Percentiles rank a stretch among this genome's conserved stretches.
phyloP scores from a whole-genome alignment of 2,113 vertebrate species.

The Chaetodon trifascialis region DNA sequence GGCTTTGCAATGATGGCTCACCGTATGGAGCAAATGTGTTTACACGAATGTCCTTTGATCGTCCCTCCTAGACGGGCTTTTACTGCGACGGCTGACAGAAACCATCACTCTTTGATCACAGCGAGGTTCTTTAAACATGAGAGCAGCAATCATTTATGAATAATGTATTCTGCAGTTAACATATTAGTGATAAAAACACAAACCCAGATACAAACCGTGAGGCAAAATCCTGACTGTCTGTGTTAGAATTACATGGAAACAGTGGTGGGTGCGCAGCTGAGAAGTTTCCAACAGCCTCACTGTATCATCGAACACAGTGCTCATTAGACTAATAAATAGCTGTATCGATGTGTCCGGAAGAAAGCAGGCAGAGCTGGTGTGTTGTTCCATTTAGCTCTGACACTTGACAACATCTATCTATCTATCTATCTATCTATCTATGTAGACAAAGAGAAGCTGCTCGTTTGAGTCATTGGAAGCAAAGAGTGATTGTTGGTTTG shows the following conservation, averaged over 20 bases:
- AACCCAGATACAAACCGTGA: slow-evolving; percentile 43
- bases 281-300: slow-evolving; percentile 5
- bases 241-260: slow-evolving; percentile 33
- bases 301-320: slow-evolving; percentile 26
- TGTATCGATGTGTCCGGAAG: slow-evolving; percentile 32
- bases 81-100: slow-evolving; percentile 41
- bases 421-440: slow-evolving; percentile 6
- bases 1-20: slow-evolving; percentile 24
- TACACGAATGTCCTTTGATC: slow-evolving; percentile 62
- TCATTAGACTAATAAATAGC: slow-evolving; percentile 57
- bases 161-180: slow-evolving; percentile 76
- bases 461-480: neutral
- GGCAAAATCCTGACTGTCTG: slow-evolving; percentile 34
- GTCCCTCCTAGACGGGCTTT: slow-evolving; percentile 17
- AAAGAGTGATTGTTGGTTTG: neutral
- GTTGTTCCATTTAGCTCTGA: slow-evolving; percentile 16
- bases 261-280: slow-evolving; percentile 27
- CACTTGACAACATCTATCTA: neutral
- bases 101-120: slow-evolving; percentile 54
- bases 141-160: slow-evolving; percentile 59
- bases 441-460: neutral
- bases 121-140: slow-evolving; percentile 60
- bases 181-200: slow-evolving; percentile 65
- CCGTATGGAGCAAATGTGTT: slow-evolving; percentile 39
- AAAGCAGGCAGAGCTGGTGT: slow-evolving; percentile 17